Percentiles rank a stretch among this genome's conserved stretches.
phyloP scores from a whole-genome alignment of 2,797 vertebrate genomes.

The Chromobotia macracanthus region DNA sequence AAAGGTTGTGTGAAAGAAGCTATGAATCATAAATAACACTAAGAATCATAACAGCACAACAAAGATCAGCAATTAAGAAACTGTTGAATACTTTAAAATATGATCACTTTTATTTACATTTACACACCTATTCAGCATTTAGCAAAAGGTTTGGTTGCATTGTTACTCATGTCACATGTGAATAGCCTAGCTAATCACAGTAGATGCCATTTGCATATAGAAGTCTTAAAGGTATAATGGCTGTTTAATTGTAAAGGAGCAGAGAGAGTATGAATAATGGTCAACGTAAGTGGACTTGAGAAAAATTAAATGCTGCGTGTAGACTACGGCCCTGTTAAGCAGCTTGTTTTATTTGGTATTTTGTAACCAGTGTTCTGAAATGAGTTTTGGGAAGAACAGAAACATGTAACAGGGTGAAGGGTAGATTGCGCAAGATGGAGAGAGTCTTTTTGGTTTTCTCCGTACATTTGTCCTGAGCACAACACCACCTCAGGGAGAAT shows the following conservation, averaged over 20 bases:
- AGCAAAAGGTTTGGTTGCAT: neutral
- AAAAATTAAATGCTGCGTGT: neutral
- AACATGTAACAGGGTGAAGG: conserved; percentile 4
- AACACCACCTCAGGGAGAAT: conserved; percentile 13
- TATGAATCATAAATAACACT: too few relatives aligned
- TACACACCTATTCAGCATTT: neutral
- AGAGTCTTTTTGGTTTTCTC: neutral
- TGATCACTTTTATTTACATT: neutral
- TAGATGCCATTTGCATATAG: neutral
- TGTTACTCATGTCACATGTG: neutral
- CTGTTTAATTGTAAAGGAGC: neutral
- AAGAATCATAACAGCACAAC: too few relatives aligned
- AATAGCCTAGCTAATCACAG: neutral
- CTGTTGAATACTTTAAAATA: too few relatives aligned
- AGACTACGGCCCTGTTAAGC: neutral
- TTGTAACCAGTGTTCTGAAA: neutral
- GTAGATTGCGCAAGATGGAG: conserved; percentile 26
- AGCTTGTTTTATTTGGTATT: neutral
- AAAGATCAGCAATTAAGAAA: too few relatives aligned
- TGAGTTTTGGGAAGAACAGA: conserved; percentile 6
- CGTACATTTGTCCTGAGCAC: neutral
- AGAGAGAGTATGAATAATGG: neutral
- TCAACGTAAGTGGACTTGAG: neutral
- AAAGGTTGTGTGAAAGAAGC: too few relatives aligned
- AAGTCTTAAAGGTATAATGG: neutral